Evolutionary conservation across 2,888 invertebrate species (phyloP), one percentile per base, ranked within the genome.

Genomic region (Sinhomidia bicolor): DNA sequence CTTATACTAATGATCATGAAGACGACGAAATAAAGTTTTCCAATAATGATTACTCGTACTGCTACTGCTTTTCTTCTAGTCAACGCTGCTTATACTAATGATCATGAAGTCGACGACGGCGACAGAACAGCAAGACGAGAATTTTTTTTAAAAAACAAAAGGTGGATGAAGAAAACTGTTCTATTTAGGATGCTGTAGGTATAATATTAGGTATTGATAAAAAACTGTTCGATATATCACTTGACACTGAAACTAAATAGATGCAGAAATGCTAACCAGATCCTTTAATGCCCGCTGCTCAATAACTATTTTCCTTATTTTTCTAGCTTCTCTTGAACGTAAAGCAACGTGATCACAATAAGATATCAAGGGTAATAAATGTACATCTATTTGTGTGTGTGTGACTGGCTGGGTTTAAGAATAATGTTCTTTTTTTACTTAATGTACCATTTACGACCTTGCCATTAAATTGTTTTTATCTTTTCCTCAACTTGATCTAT

Each of bases 241-340:
- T 74, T 74, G 74, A 74, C 74, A 74, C 74, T 44, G 74, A 74
- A 74, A 74, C 74, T 74, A 47, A 74, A 74, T 74, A 47, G 47
- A 74, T 74, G 74, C 26, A n/a, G 71, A 47, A 26, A 47, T 74
- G 51, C 44, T 17, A 71, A 74, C 74, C 44, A 74, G 26, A 74
- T 44, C 74, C 44, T 74, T 74, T 10, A 47, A 26, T 26, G 44
- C 44, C 47, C 74, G 47, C 47, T 51, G 41, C 47, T 71, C 44
- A 26, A 26, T 74, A 41, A 41, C 68, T 71, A 44, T 71, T 65
- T 68, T 32, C 1, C 68, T 71, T 44, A 71, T 71, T 71, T 71
- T 71, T 71, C 68, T 71, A 41, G 41, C 44, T 41, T 71, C 41
- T 41, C 20, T 20, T n/a, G n/a, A n/a, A n/a, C n/a, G n/a, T n/a